A percentile compares a stretch with the other conserved stretches of the same genome.
Conservation (phyloP, 2,113 vertebrate species). For the Hippocampus barbouri region DNA sequence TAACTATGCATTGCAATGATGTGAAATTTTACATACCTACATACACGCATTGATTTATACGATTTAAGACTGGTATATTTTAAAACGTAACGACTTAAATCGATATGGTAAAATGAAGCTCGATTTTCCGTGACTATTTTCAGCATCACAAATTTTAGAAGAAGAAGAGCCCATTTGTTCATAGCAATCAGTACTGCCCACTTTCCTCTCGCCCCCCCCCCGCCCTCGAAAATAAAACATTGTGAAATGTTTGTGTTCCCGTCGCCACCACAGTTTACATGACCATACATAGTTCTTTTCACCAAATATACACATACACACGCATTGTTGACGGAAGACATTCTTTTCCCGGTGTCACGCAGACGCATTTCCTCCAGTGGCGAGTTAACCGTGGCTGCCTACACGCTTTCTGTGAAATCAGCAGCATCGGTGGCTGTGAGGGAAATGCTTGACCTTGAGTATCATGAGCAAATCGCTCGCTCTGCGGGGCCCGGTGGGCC, state of each 20-base stretch:
- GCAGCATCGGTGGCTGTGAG: constrained; percentile 23
- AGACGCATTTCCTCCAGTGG: background rate
- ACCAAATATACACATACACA: background rate
- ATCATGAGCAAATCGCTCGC: constrained; percentile 44
- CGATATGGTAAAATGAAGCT: too few relatives aligned
- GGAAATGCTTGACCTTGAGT: constrained; percentile 36
- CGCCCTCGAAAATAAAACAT: background rate
- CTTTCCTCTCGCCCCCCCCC: background rate
- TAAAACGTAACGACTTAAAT: too few relatives aligned
- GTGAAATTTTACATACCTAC: too few relatives aligned
- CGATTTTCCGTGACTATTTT: background rate
- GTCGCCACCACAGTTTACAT: constrained; percentile 4
- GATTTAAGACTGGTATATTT: too few relatives aligned
- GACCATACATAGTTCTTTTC: background rate
- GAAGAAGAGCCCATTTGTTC: background rate
- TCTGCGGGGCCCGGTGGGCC: constrained; percentile 11
- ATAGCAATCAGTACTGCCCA: background rate
- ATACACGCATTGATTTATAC: too few relatives aligned
- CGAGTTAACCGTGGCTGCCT: constrained; percentile 18
- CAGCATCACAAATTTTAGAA: background rate
- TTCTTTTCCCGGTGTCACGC: background rate
- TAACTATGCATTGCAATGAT: too few relatives aligned
- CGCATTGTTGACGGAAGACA: background rate
- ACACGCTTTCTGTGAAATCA: constrained; percentile 44
- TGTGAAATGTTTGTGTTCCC: constrained; percentile 1